A percentile compares a stretch with the other conserved stretches of the same genome.
Evolutionary conservation across 2,888 invertebrate genomes (phyloP).

Genomic region (Sipha maydis): DNA sequence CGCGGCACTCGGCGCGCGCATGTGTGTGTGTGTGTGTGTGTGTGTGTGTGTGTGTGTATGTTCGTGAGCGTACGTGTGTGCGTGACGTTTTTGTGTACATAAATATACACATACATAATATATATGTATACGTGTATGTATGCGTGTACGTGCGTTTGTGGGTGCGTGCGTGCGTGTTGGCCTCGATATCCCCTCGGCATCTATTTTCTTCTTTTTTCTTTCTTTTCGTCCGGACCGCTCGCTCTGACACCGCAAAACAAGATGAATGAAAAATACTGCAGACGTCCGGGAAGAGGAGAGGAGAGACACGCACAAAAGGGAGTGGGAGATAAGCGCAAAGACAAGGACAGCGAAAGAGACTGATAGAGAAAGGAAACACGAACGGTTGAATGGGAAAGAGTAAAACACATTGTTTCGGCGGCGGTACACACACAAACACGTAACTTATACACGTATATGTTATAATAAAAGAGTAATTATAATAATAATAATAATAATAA

Average conservation of each 20-base stretch:
- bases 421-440: background rate
- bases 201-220: background rate
- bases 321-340: background rate
- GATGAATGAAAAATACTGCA: constrained; percentile 16
- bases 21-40: background rate
- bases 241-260: background rate
- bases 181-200: constrained; percentile 48
- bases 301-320: background rate
- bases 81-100: background rate
- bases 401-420: background rate
- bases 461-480: too few species aligned
- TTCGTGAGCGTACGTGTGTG: background rate
- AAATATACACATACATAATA: too few species aligned
- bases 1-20: background rate
- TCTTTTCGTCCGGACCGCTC: background rate
- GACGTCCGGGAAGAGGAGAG: too few species aligned
- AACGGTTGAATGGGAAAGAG: background rate
- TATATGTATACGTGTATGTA: background rate
- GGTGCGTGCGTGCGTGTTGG: background rate
- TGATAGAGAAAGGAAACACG: background rate
- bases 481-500: too few species aligned
- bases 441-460: too few species aligned
- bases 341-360: background rate
- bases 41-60: background rate
- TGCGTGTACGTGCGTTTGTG: background rate